Base-by-base conservation (phyloP, 2,888 invertebrate genomes). In the Drosophila merina region DNA sequence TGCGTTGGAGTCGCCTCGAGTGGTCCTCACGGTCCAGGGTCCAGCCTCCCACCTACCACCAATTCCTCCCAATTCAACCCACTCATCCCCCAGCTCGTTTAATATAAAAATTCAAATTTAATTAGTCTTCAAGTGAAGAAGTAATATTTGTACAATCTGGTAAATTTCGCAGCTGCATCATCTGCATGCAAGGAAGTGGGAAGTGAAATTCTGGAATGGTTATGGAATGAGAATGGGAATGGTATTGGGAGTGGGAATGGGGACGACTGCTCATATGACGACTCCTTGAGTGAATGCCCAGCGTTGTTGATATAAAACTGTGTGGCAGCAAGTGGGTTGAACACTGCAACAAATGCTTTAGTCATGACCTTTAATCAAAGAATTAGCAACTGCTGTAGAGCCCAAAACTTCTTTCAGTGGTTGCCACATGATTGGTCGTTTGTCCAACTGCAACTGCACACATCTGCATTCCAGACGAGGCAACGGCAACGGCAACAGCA, bases 101-200 rank as follows among this genome's bases (percentile, higher is more conserved):
- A 68, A 68, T 69, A 55, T 44, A 68, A 68, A 70, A 69, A 70
- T 87, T 89, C 88, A 89, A 89, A 89, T 89, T 89, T 89, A 89
- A 89, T 89, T 89, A 89, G 89, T 87, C 88, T 82, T 87, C 84
- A 80, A 86, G 83, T 84, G 82, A 86, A 88, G 85, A 80, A 79
- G 84, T 87, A 88, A 88, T 88, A 86, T 88, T 88, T 85, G 76
- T 76, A 78, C 77, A 80, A 83, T 79, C 77, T 84, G 81, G 63
- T 75, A 74, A 78, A 76, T 76, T 76, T 83, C 76, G 86, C 86
- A 88, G 83, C 84, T 87, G 86, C 88, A 80, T 38, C 57, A 57
- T 67, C 64, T 64, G 50, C 64, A 67, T 68, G 47, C 72, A 74
- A 74, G 70, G 81, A 79, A 76, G 75, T 76, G 79, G 69, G 62